These are phyloP conservation scores for Papilio polyxenes DNA, from an alignment of 1,140 invertebrate species.

Conservation along the genomic window DNA sequence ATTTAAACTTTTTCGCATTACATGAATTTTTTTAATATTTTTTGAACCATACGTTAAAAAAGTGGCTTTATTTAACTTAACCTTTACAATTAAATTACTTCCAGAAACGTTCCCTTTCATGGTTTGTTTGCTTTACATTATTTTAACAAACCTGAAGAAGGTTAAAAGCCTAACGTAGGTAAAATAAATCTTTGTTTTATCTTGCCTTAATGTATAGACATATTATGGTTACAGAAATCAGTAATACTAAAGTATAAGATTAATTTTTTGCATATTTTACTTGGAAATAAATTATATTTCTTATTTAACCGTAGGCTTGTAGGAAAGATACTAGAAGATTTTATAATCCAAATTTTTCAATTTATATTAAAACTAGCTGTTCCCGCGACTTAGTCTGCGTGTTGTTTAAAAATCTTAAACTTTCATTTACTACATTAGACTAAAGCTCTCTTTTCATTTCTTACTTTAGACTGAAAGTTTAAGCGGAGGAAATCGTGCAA, in stretches of 20 bases:
- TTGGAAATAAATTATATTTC: no score
- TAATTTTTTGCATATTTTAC: no score
- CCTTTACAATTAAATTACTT: slow-evolving; percentile 7
- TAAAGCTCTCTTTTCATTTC: no score
- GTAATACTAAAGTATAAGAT: not conserved
- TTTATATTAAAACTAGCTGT: not conserved
- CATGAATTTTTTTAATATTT: not conserved
- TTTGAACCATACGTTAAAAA: not conserved
- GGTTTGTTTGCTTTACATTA: not conserved
- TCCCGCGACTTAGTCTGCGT: no score
- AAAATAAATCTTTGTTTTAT: slow-evolving; percentile 13
- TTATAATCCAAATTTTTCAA: not conserved
- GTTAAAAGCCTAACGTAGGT: not conserved
- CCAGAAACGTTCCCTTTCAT: not conserved
- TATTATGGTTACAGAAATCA: not conserved
- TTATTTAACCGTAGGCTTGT: not conserved
- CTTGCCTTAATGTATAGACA: not conserved
- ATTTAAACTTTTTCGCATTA: not conserved
- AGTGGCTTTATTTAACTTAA: not conserved
- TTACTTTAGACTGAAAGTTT: no score
- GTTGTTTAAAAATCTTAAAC: not conserved
- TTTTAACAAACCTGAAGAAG: slow-evolving; percentile 1
- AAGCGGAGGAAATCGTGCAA: no score
- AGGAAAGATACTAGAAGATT: not conserved
- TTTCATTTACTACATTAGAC: no score